Conservation (phyloP, 2,113 vertebrate species). For the Brachionichthys hirsutus region DNA sequence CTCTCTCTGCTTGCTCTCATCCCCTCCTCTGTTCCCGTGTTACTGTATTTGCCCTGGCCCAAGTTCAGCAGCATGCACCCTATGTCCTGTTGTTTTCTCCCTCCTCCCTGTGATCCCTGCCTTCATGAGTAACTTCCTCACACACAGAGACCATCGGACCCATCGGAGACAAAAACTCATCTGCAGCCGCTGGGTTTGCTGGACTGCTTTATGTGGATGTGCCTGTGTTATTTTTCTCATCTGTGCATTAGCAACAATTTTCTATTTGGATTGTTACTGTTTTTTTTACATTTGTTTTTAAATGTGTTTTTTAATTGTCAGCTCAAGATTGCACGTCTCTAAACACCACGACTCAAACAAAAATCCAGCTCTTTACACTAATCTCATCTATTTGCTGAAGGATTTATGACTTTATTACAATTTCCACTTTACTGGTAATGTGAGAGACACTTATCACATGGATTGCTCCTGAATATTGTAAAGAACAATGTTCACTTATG, state of each 20-base stretch:
- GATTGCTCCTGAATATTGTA: constrained; percentile 11
- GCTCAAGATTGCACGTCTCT: constrained; percentile 47
- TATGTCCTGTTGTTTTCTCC: constrained; percentile 58
- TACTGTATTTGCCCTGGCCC: constrained; percentile 61
- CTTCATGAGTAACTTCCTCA: constrained; percentile 51
- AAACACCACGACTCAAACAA: constrained; percentile 6
- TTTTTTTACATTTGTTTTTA: no score
- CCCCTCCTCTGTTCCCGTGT: constrained; percentile 43
- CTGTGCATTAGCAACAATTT: constrained; percentile 39
- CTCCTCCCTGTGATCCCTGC: constrained; percentile 56
- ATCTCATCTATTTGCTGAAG: constrained; percentile 50
- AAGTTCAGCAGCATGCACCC: constrained; percentile 76
- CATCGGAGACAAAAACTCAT: constrained; percentile 57
- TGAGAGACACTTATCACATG: not conserved
- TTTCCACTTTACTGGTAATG: constrained; percentile 8
- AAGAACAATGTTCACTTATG: constrained; percentile 16
- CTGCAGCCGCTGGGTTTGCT: constrained; percentile 46
- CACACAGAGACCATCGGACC: constrained; percentile 43
- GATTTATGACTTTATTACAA: constrained; percentile 33
- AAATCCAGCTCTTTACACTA: constrained; percentile 21
- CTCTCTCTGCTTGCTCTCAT: constrained; percentile 79
- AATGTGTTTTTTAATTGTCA: constrained; percentile 43
- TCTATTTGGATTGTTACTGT: constrained; percentile 30
- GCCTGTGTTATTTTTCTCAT: constrained; percentile 19
- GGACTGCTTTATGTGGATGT: constrained; percentile 44